These are phyloP conservation scores for Tyria jacobaeae DNA, from an alignment of 2,888 invertebrate species.

Conservation along the genomic window DNA sequence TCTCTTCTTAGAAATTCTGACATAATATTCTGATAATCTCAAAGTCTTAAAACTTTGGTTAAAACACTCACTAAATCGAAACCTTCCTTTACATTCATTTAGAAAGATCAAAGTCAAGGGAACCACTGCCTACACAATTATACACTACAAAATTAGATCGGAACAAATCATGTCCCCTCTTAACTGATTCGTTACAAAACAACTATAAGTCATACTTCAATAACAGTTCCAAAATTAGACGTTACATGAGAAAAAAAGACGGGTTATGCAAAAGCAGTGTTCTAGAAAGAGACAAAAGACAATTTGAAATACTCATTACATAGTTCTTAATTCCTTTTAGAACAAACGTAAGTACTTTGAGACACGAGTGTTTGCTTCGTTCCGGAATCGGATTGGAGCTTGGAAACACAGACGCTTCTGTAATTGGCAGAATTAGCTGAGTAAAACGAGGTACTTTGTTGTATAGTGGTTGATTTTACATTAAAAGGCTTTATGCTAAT, in stretches of 20 bases:
- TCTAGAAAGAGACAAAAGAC: conserved; percentile 19
- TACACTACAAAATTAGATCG: conserved; percentile 10
- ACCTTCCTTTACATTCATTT: conserved; percentile 6
- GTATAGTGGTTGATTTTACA: too few species aligned
- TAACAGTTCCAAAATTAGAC: conserved; percentile 7
- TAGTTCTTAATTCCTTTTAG: conserved; percentile 33
- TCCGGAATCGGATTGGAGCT: neutral
- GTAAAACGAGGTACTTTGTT: too few species aligned
- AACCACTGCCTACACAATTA: neutral
- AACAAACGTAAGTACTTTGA: neutral
- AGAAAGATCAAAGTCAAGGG: conserved; percentile 14
- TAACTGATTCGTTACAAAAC: conserved; percentile 10
- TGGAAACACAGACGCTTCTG: neutral
- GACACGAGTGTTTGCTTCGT: neutral
- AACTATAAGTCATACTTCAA: conserved; percentile 6
- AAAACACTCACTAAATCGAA: neutral
- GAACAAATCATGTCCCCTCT: conserved; percentile 9
- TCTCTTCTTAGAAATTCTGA: neutral
- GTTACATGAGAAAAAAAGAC: conserved; percentile 3
- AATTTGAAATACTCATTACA: conserved; percentile 15
- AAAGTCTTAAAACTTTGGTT: neutral
- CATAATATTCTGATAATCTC: too few species aligned
- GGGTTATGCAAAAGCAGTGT: conserved; percentile 5
- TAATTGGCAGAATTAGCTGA: neutral
- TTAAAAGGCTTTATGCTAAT: too few species aligned